Percentiles rank a stretch among this genome's conserved stretches.
phyloP scores from a whole-genome alignment of 1,140 invertebrate genomes.

The Drosophila melanica region DNA sequence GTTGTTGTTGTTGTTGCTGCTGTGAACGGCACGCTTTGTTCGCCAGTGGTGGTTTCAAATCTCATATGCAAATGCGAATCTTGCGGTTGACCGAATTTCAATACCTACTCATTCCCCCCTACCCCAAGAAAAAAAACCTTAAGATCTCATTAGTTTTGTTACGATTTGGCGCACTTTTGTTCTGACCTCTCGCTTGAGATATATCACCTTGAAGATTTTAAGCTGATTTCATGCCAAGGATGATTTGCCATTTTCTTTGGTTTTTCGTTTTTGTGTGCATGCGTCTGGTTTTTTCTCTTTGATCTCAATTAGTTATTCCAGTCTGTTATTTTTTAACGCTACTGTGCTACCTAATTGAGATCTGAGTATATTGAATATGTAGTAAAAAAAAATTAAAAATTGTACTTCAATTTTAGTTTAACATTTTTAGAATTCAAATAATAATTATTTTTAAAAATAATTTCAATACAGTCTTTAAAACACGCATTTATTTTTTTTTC shows the following conservation, averaged over 20 bases:
- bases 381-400: too few species aligned
- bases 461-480: too few species aligned
- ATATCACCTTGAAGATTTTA: constrained; percentile 71
- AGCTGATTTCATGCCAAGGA: constrained; percentile 74
- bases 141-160: constrained; percentile 68
- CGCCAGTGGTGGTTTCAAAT: constrained; percentile 25
- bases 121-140: constrained; percentile 7
- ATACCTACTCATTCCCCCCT: constrained; percentile 22
- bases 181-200: constrained; percentile 52
- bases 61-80: constrained; percentile 67
- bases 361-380: too few species aligned
- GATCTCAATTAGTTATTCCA: constrained; percentile 65
- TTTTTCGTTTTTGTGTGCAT: constrained; percentile 21
- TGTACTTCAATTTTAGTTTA: too few species aligned
- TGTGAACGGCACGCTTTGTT: constrained; percentile 24
- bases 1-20: constrained; percentile 2
- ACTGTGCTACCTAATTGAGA: constrained; percentile 34
- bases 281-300: constrained; percentile 45
- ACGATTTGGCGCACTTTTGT: constrained; percentile 65
- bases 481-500: too few species aligned
- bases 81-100: constrained; percentile 62
- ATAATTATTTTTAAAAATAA: too few species aligned
- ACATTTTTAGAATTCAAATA: too few species aligned
- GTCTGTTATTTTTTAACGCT: constrained; percentile 7
- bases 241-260: constrained; percentile 64